These are phyloP conservation scores for Hylomyscus alleni DNA, from an alignment of 2,797 vertebrate species.

Conservation along the genomic window DNA sequence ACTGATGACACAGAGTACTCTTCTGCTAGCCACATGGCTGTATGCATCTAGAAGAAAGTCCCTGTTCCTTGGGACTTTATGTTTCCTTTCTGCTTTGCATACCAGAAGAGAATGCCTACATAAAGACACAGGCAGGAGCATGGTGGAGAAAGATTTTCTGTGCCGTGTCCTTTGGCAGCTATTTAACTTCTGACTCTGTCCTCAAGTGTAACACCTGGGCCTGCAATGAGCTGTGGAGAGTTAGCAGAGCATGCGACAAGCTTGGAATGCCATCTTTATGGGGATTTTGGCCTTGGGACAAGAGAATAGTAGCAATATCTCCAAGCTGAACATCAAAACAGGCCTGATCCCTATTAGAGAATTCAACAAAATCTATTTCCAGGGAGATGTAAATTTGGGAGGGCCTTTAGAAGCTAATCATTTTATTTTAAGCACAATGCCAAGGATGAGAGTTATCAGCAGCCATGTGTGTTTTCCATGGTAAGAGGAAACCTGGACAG, in stretches of 20 bases:
- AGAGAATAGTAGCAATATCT: constrained; percentile 75
- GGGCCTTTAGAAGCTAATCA: constrained; percentile 65
- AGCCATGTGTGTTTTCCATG: background rate
- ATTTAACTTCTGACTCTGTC: constrained; percentile 83
- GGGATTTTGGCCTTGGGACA: constrained; percentile 84
- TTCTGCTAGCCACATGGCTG: constrained; percentile 58
- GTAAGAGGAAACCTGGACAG: background rate
- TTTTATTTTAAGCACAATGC: constrained; percentile 27
- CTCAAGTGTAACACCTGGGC: constrained; percentile 65
- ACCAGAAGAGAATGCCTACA: constrained; percentile 65
- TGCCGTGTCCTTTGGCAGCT: constrained; percentile 78
- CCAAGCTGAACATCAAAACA: constrained; percentile 47
- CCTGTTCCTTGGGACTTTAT: constrained; percentile 20
- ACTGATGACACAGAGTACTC: background rate
- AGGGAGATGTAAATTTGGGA: constrained; percentile 71
- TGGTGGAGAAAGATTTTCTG: constrained; percentile 69
- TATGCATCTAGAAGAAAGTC: constrained; percentile 45
- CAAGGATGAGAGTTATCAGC: background rate
- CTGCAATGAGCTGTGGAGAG: constrained; percentile 71
- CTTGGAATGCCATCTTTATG: constrained; percentile 80
- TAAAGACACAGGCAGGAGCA: constrained; percentile 70
- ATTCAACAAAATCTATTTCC: constrained; percentile 63
- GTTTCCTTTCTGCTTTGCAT: constrained; percentile 60
- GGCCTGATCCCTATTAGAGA: constrained; percentile 60
- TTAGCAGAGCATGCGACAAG: constrained; percentile 80